Conservation (phyloP, 2,888 invertebrate genomes). For the Ophion ellenae region DNA sequence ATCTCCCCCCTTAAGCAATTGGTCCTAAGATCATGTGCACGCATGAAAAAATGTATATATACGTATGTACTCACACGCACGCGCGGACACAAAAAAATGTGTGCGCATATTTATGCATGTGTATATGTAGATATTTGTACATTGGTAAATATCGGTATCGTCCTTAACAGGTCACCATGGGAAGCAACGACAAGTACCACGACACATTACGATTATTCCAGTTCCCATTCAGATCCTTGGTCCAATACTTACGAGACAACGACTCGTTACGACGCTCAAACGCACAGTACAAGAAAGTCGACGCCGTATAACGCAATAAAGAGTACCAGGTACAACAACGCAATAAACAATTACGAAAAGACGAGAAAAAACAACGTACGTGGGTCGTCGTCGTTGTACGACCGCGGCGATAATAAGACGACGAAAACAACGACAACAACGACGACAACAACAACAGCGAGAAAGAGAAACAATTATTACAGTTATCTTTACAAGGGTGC, state of each 20-base stretch:
- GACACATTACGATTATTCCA: slow-evolving; percentile 75
- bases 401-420: slow-evolving; percentile 46
- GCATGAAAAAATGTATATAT: no score
- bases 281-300: slow-evolving; percentile 61
- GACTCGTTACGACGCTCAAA: slow-evolving; percentile 68
- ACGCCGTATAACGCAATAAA: slow-evolving; percentile 3
- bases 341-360: slow-evolving; percentile 63
- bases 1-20: no score
- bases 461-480: slow-evolving; percentile 67
- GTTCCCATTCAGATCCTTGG: slow-evolving; percentile 71
- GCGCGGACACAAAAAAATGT: not conserved
- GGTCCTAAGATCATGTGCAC: no score
- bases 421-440: slow-evolving; percentile 50
- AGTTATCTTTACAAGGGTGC: slow-evolving; percentile 66
- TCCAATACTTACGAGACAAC: slow-evolving; percentile 69
- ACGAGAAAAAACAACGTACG: slow-evolving; percentile 36
- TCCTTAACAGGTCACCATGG: slow-evolving; percentile 80
- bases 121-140: slow-evolving; percentile 41
- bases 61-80: no score
- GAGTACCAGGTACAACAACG: slow-evolving; percentile 21
- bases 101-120: not conserved
- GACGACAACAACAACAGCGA: slow-evolving; percentile 57
- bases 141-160: slow-evolving; percentile 57
- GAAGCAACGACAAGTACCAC: slow-evolving; percentile 79
- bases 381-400: slow-evolving; percentile 8